These are phyloP conservation scores for Myoxocephalus aenaeus DNA, from an alignment of 2,797 vertebrate species.

Conservation along the genomic window DNA sequence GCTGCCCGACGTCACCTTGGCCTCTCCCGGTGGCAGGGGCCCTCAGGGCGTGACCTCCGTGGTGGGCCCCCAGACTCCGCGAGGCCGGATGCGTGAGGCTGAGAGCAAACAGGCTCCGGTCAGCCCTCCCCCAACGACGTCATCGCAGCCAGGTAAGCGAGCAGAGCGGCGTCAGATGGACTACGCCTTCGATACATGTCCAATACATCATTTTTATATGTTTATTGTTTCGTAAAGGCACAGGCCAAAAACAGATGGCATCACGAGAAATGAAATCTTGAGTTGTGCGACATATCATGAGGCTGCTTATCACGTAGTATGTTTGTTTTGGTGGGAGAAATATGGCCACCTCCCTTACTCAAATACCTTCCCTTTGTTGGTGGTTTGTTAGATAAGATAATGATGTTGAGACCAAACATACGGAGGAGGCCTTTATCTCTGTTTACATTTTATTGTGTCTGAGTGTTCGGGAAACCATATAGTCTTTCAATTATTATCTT, in stretches of 20 bases:
- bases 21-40: constrained; percentile 22
- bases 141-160: constrained; percentile 61
- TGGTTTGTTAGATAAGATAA: neutral
- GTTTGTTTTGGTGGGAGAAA: no score
- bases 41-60: constrained; percentile 31
- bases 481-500: neutral
- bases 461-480: no score
- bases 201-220: neutral
- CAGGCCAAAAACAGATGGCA: neutral
- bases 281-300: neutral
- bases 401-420: neutral
- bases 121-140: constrained; percentile 25
- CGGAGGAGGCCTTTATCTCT: neutral
- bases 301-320: neutral
- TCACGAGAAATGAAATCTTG: neutral
- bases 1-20: constrained; percentile 12
- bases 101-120: constrained; percentile 39
- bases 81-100: constrained; percentile 31
- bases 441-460: neutral
- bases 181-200: neutral
- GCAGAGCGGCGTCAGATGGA: neutral
- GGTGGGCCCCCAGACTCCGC: constrained; percentile 45
- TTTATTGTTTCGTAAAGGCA: neutral
- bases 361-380: no score
- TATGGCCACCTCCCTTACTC: neutral